Evolutionary conservation across 2,888 invertebrate species (phyloP).

Genomic region (Eilema griseolum): DNA sequence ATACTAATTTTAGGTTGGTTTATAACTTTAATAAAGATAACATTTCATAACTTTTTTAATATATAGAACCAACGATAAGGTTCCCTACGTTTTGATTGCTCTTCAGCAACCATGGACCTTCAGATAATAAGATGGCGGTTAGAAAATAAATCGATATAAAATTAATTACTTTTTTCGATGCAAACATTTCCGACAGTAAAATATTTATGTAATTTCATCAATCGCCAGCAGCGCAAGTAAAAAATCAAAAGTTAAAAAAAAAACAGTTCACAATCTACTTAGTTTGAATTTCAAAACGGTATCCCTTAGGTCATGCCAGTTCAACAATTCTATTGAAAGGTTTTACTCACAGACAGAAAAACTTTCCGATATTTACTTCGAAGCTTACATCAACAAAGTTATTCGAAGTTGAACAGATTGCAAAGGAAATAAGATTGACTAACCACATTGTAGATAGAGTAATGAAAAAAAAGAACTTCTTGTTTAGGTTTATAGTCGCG

Average conservation of each 20-base stretch:
- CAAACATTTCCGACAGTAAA: not conserved
- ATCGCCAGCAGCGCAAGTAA: not conserved
- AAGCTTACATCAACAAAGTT: slow-evolving; percentile 18
- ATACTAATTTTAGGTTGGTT: not conserved
- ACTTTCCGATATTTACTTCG: slow-evolving; percentile 9
- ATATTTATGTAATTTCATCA: not conserved
- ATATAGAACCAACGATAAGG: not conserved
- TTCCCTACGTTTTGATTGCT: no score
- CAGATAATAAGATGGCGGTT: not conserved
- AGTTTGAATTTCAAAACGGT: not conserved
- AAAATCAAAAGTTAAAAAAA: not conserved
- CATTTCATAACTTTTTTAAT: no score
- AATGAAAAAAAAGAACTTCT: not conserved
- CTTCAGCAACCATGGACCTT: not conserved
- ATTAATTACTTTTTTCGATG: no score
- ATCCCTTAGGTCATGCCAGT: not conserved
- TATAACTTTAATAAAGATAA: not conserved
- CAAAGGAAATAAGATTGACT: not conserved
- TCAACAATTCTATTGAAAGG: slow-evolving; percentile 8
- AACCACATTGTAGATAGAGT: not conserved
- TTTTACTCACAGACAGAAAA: slow-evolving; percentile 1
- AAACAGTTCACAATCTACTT: not conserved
- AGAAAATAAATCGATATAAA: no score
- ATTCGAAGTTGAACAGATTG: not conserved
- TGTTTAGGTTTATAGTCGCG: not conserved